Evolutionary conservation across 1,140 invertebrate genomes (phyloP).

Genomic region (Ridgeia piscesae): DNA sequence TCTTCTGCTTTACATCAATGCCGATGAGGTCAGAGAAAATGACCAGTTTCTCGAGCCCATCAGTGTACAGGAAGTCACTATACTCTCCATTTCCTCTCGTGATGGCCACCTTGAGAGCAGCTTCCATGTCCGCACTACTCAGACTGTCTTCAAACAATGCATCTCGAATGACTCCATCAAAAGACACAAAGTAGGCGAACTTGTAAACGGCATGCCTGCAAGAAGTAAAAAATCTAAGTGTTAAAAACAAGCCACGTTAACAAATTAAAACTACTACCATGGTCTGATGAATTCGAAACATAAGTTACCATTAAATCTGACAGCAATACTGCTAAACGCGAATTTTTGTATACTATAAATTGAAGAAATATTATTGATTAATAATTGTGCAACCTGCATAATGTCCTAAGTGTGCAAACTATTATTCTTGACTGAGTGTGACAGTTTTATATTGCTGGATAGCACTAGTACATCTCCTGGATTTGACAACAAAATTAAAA

Average conservation of each 20-base stretch:
- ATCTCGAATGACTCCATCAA: background rate
- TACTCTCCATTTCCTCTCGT: background rate
- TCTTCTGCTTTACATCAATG: background rate
- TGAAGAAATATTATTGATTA: too few species aligned
- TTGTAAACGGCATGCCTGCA: background rate
- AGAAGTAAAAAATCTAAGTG: background rate
- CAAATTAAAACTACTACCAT: too few species aligned
- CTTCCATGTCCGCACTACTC: background rate
- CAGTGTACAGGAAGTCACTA: background rate
- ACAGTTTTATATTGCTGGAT: background rate
- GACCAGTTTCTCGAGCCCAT: background rate
- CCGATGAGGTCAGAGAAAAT: background rate
- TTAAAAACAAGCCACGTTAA: background rate
- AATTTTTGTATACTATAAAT: too few species aligned
- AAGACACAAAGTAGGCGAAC: background rate
- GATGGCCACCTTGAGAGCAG: background rate
- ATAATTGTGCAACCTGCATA: background rate
- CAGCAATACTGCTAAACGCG: background rate
- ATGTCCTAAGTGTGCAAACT: background rate
- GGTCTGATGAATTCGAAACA: too few species aligned
- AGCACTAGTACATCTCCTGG: background rate
- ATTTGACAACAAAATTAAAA: background rate
- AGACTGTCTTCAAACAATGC: background rate
- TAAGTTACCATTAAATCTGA: background rate
- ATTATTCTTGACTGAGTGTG: background rate